Conservation (phyloP, 2,888 invertebrate genomes). For the Polia nebulosa region DNA sequence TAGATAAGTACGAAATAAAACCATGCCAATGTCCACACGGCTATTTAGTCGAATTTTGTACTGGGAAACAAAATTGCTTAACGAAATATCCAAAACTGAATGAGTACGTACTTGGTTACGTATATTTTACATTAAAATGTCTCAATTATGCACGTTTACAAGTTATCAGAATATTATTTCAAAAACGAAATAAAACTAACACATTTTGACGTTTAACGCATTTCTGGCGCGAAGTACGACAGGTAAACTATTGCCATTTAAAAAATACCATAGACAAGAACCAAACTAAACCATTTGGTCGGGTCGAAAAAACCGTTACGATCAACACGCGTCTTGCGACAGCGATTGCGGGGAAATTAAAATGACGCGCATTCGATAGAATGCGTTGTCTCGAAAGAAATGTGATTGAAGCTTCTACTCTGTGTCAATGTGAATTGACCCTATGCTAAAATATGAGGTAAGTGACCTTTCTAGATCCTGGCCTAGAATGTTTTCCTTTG, state of each 20-base stretch:
- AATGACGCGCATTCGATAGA: too few relatives aligned
- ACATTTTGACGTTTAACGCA: conserved; percentile 69
- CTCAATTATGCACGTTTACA: conserved; percentile 8
- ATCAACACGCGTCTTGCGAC: too few relatives aligned
- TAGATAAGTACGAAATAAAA: conserved; percentile 50
- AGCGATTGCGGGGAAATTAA: too few relatives aligned
- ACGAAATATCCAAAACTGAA: conserved; percentile 10
- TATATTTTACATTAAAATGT: conserved; percentile 23
- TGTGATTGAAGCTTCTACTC: too few relatives aligned
- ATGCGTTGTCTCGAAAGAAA: too few relatives aligned
- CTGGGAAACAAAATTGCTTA: not conserved
- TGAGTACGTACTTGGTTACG: conserved; percentile 44
- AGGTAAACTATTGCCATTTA: conserved; percentile 33
- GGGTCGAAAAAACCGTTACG: too few relatives aligned
- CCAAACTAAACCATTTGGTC: not conserved
- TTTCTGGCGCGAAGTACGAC: conserved; percentile 84
- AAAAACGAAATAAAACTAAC: conserved; percentile 47
- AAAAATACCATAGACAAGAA: conserved; percentile 15
- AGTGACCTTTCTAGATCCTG: too few relatives aligned
- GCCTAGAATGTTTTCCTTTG: too few relatives aligned
- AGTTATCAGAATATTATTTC: conserved; percentile 23
- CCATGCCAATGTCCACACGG: conserved; percentile 37
- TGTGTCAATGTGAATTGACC: too few relatives aligned
- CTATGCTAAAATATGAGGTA: too few relatives aligned
- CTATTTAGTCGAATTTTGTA: not conserved